phyloP scores from a whole-genome alignment of 2,888 invertebrate genomes.

The Coronaproctus castanopsis region DNA sequence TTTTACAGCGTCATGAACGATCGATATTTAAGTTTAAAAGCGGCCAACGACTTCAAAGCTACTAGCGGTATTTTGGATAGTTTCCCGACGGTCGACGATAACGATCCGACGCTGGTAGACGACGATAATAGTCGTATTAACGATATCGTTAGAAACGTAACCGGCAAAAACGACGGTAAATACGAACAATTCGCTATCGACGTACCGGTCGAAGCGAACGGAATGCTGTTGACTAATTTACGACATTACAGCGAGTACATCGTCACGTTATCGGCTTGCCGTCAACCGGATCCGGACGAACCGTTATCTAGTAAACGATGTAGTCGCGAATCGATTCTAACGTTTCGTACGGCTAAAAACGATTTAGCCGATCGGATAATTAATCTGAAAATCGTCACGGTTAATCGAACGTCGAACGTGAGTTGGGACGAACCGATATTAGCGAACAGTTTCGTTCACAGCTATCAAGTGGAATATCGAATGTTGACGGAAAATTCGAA shows the following conservation, averaged over 20 bases:
- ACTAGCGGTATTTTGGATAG: background rate
- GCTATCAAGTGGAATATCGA: slow-evolving; percentile 37
- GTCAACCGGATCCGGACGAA: slow-evolving; percentile 24
- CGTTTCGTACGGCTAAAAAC: slow-evolving; percentile 31
- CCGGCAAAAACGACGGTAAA: slow-evolving; percentile 2
- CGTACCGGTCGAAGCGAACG: slow-evolving; percentile 1
- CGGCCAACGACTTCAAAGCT: background rate
- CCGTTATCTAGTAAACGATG: slow-evolving; percentile 24
- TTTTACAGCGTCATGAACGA: slow-evolving; percentile 1
- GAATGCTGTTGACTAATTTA: slow-evolving; percentile 26
- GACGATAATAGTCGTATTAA: slow-evolving; percentile 6
- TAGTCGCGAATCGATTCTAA: slow-evolving; percentile 29
- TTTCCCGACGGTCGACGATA: background rate
- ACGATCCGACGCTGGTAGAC: background rate
- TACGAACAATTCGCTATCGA: background rate
- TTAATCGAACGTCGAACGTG: slow-evolving; percentile 26
- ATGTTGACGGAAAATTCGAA: slow-evolving; percentile 29
- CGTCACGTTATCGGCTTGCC: slow-evolving; percentile 39
- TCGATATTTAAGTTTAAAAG: background rate
- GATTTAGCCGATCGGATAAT: slow-evolving; percentile 28
- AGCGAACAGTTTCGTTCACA: slow-evolving; percentile 43
- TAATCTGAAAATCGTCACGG: slow-evolving; percentile 20
- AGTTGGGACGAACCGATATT: slow-evolving; percentile 38
- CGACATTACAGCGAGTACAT: slow-evolving; percentile 37
- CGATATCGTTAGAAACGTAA: background rate